phyloP scores from a whole-genome alignment of 23 tunicate species.

The Trididemnum clinides region DNA sequence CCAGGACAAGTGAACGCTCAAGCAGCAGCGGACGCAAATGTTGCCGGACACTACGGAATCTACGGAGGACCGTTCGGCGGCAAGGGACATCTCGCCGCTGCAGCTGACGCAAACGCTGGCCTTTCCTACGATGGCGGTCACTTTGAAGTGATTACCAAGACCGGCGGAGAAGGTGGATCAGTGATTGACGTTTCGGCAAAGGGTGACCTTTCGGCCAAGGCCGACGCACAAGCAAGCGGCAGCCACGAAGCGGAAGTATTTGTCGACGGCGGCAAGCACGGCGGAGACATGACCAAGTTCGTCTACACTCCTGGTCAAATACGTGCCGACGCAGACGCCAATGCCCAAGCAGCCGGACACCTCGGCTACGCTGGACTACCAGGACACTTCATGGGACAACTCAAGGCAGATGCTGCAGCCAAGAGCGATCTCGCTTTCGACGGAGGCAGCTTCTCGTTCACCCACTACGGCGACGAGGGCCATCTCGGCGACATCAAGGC shows the following conservation, averaged over 20 bases:
- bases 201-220: not conserved
- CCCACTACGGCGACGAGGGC: not conserved
- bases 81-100: not conserved
- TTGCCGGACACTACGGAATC: not conserved
- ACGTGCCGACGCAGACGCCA: not conserved
- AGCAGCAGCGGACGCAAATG: not conserved
- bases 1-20: not conserved
- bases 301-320: slow-evolving; percentile 10
- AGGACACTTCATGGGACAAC: not conserved
- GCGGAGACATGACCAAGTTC: not conserved
- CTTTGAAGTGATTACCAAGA: slow-evolving; percentile 13
- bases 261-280: not conserved
- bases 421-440: slow-evolving; percentile 7
- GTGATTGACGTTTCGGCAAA: not conserved
- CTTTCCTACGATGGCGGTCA: not conserved
- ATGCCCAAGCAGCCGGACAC: not conserved
- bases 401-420: not conserved
- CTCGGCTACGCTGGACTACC: not conserved
- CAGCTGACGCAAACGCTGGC: not conserved
- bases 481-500: not conserved
- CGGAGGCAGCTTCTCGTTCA: not conserved
- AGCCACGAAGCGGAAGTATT: slow-evolving; percentile 1
- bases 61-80: not conserved
- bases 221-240: slow-evolving; percentile 15
- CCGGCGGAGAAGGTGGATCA: not conserved